Percentiles rank a stretch among this genome's conserved stretches.
phyloP scores from a whole-genome alignment of 2,888 invertebrate genomes.

The Spilarctia lutea region DNA sequence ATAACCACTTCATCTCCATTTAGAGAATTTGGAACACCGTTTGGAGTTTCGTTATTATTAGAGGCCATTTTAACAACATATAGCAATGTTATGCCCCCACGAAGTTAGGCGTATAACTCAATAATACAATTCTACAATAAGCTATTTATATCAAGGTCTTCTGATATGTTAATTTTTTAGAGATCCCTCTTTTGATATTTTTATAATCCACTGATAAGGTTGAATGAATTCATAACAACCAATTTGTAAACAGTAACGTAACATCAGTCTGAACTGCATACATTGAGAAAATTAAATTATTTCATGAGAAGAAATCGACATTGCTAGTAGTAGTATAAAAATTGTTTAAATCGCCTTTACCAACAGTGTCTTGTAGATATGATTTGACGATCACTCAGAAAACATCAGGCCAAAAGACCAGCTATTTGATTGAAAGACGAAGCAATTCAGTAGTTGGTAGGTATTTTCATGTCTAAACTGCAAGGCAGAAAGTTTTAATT shows the following conservation, averaged over 20 bases:
- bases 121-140: constrained; percentile 1
- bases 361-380: too few relatives aligned
- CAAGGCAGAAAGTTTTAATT: too few relatives aligned
- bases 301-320: too few relatives aligned
- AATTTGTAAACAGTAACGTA: not conserved
- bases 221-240: not conserved
- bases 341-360: too few relatives aligned
- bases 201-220: not conserved
- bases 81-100: not conserved
- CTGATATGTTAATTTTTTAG: constrained; percentile 3
- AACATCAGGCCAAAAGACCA: too few relatives aligned
- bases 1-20: constrained; percentile 86
- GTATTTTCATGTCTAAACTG: too few relatives aligned
- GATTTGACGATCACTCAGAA: too few relatives aligned
- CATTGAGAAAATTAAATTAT: too few relatives aligned
- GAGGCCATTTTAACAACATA: constrained; percentile 9
- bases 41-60: not conserved
- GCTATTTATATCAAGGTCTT: constrained; percentile 19
- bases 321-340: too few relatives aligned
- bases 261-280: not conserved
- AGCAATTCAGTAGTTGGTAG: too few relatives aligned
- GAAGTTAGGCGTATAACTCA: constrained; percentile 1
- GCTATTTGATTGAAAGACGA: too few relatives aligned
- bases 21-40: constrained; percentile 19
- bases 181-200: constrained; percentile 5